Conservation (phyloP, 2,888 invertebrate genomes). For the Polylopha cassiicola region DNA sequence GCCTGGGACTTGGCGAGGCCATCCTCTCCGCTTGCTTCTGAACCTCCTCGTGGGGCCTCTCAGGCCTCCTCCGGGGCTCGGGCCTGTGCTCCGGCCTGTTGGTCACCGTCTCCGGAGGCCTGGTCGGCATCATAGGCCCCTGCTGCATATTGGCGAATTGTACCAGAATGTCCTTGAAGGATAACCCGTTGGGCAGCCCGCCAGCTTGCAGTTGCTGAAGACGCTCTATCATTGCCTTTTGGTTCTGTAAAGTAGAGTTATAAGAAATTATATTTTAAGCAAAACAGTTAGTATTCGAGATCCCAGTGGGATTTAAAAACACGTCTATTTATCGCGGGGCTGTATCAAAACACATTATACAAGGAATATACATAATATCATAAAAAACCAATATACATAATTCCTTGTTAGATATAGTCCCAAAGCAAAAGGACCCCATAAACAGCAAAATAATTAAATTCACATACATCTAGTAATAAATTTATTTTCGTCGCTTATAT, state of each 20-base stretch:
- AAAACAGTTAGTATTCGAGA: not conserved
- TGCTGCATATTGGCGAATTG: conserved; percentile 83
- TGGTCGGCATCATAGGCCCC: conserved; percentile 47
- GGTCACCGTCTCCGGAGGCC: conserved; percentile 50
- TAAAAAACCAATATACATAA: too few relatives aligned
- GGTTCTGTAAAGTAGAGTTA: conserved; percentile 49
- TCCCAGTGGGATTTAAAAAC: not conserved
- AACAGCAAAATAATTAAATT: too few relatives aligned
- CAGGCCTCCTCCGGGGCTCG: conserved; percentile 39
- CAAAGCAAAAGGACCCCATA: too few relatives aligned
- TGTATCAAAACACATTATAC: too few relatives aligned
- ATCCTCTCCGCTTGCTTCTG: conserved; percentile 54
- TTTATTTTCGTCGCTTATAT: too few relatives aligned
- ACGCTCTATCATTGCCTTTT: conserved; percentile 67
- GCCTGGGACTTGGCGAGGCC: conserved; percentile 57
- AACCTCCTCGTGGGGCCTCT: conserved; percentile 44
- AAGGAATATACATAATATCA: too few relatives aligned
- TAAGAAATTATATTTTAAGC: conserved; percentile 2
- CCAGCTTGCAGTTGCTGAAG: conserved; percentile 70
- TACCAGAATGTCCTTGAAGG: conserved; percentile 85
- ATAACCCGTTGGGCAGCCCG: conserved; percentile 62
- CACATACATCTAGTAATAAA: too few relatives aligned
- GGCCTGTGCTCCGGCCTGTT: conserved; percentile 49
- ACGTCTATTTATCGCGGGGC: too few relatives aligned
- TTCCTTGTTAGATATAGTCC: too few relatives aligned